Percentiles rank a stretch among this genome's conserved stretches.
phyloP scores from a whole-genome alignment of 2,113 vertebrate species.

The Semnornis frantzii region DNA sequence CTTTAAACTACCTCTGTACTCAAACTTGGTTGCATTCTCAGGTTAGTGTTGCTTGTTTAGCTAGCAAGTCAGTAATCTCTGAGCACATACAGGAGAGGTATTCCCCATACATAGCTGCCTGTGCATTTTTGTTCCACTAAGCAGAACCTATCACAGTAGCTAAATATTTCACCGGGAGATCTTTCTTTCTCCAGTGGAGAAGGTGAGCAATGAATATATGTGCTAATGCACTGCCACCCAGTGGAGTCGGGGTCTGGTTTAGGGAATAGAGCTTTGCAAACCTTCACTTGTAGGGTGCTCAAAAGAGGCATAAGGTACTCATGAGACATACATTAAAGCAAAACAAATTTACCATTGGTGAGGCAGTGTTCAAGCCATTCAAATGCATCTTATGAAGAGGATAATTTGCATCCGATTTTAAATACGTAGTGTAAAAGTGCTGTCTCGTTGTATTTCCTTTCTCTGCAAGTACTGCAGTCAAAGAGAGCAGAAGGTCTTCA shows the following conservation, averaged over 20 bases:
- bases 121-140: neutral
- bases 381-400: neutral
- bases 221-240: constrained; percentile 42
- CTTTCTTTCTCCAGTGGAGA: neutral
- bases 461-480: neutral
- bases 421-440: neutral
- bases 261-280: neutral
- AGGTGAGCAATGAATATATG: neutral
- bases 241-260: neutral
- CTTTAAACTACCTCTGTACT: constrained; percentile 31
- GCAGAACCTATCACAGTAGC: neutral
- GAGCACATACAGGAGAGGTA: neutral
- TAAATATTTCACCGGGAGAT: neutral
- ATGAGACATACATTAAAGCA: neutral
- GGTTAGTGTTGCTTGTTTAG: neutral
- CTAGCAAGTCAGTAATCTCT: neutral
- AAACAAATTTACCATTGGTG: neutral
- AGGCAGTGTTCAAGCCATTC: neutral
- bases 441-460: neutral
- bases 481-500: neutral
- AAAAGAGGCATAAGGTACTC: neutral
- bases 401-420: rapidly evolving
- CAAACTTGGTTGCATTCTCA: neutral
- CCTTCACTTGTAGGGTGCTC: neutral
- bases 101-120: neutral